phyloP scores from a whole-genome alignment of 2,113 vertebrate species.

The Campylomormyrus tamandua region DNA sequence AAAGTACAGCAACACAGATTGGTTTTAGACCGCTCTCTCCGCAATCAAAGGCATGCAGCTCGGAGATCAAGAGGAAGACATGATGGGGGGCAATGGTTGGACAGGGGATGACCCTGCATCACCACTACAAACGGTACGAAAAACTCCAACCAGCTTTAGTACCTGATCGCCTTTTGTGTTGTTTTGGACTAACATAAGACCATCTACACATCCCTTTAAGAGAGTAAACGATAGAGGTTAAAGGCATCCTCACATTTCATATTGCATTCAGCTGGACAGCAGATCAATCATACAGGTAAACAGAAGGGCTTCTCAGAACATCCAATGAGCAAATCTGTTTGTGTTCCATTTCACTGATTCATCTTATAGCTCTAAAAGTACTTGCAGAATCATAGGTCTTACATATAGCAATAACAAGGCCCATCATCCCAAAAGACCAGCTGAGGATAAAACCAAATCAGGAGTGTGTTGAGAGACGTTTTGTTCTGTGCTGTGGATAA shows the following conservation, averaged over 20 bases:
- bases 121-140: constrained; percentile 3
- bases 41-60: constrained; percentile 53
- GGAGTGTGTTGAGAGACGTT: neutral
- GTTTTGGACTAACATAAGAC: constrained; percentile 71
- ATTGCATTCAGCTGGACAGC: neutral
- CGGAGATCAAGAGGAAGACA: constrained; percentile 32
- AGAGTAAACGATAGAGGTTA: constrained; percentile 64
- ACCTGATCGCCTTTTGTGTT: constrained; percentile 72
- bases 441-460: neutral
- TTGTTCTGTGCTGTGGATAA: neutral
- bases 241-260: constrained; percentile 27
- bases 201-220: constrained; percentile 67
- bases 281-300: neutral
- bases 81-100: constrained; percentile 24
- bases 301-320: neutral
- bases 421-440: neutral
- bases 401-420: neutral
- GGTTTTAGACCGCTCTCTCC: constrained; percentile 45
- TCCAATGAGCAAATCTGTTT: neutral
- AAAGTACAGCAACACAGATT: constrained; percentile 56
- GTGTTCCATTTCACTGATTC: neutral
- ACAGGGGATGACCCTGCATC: neutral
- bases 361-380: neutral
- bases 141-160: constrained; percentile 36
- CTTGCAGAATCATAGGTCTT: neutral